Percentiles rank a stretch among this genome's conserved stretches.
Conservation (phyloP, 1,140 invertebrate species). For the Aphelinus atriplicis region DNA sequence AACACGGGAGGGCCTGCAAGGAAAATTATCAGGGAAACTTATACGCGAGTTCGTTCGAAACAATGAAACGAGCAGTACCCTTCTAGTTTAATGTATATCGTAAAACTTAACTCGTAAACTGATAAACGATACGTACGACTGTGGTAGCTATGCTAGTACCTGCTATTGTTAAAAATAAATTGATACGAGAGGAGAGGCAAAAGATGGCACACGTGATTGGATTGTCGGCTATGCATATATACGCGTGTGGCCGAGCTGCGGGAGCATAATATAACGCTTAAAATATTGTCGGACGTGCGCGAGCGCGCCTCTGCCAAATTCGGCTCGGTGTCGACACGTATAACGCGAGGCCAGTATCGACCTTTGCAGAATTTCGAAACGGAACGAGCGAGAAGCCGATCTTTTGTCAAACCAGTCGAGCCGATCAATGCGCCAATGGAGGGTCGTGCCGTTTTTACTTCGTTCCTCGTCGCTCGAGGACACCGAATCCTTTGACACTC, state of each 20-base stretch:
- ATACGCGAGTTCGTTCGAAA: not conserved
- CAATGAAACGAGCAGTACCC: slow-evolving; percentile 50
- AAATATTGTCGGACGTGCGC: slow-evolving; percentile 31
- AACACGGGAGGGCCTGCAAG: not conserved
- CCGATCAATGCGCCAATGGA: too few relatives aligned
- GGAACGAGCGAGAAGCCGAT: not conserved
- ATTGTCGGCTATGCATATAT: not conserved
- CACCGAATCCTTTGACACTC: too few relatives aligned
- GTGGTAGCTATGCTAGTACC: slow-evolving; percentile 68
- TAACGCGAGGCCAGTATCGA: slow-evolving; percentile 28
- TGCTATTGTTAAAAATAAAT: slow-evolving; percentile 57
- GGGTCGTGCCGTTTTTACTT: too few relatives aligned
- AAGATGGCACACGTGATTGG: not conserved
- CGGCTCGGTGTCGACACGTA: slow-evolving; percentile 13
- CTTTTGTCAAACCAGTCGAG: too few relatives aligned
- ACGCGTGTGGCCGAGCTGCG: too few relatives aligned
- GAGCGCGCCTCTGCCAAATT: slow-evolving; percentile 9
- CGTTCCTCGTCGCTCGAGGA: too few relatives aligned
- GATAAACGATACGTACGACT: slow-evolving; percentile 67
- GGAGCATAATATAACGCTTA: slow-evolving; percentile 4
- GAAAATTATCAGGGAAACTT: slow-evolving; percentile 6
- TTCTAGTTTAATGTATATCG: slow-evolving; percentile 54
- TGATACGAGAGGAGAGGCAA: not conserved
- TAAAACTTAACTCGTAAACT: slow-evolving; percentile 60
- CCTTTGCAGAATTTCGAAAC: slow-evolving; percentile 8